A percentile compares a stretch with the other conserved stretches of the same genome.
Conservation (phyloP, 1,140 invertebrate species). For the Drosophila ananassae region DNA sequence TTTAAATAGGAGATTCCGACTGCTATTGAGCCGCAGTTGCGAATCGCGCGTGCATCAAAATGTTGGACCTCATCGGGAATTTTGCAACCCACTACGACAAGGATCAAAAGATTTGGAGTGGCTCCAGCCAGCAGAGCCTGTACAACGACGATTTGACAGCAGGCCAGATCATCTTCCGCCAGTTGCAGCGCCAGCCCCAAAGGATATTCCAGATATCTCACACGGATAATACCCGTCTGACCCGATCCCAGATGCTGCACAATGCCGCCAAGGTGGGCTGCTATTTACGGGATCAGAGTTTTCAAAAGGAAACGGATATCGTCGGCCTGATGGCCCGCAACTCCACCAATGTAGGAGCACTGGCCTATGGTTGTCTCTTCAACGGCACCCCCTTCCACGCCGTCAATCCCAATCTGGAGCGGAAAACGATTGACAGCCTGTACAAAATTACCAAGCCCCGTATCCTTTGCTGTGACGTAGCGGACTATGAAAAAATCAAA, state of each 20-base stretch:
- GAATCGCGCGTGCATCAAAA: conserved; percentile 23
- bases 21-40: conserved; percentile 48
- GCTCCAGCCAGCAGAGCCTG: conserved; percentile 40
- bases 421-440: conserved; percentile 61
- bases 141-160: conserved; percentile 66
- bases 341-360: conserved; percentile 60
- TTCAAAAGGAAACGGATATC: conserved; percentile 55
- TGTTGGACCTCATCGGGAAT: conserved; percentile 57
- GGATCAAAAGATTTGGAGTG: conserved; percentile 53
- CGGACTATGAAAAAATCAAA: conserved; percentile 53
- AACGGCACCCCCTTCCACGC: conserved; percentile 78
- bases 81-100: conserved; percentile 48
- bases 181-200: conserved; percentile 58
- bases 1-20: conserved; percentile 51
- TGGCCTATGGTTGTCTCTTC: conserved; percentile 73
- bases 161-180: conserved; percentile 63
- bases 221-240: conserved; percentile 67
- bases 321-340: conserved; percentile 70
- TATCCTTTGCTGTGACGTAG: conserved; percentile 74
- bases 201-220: conserved; percentile 71
- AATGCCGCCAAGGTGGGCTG: conserved; percentile 56
- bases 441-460: conserved; percentile 67
- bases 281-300: conserved; percentile 51
- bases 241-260: conserved; percentile 55
- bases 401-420: conserved; percentile 61